phyloP scores from a whole-genome alignment of 2,797 vertebrate genomes.

The Aulostomus chinensis region DNA sequence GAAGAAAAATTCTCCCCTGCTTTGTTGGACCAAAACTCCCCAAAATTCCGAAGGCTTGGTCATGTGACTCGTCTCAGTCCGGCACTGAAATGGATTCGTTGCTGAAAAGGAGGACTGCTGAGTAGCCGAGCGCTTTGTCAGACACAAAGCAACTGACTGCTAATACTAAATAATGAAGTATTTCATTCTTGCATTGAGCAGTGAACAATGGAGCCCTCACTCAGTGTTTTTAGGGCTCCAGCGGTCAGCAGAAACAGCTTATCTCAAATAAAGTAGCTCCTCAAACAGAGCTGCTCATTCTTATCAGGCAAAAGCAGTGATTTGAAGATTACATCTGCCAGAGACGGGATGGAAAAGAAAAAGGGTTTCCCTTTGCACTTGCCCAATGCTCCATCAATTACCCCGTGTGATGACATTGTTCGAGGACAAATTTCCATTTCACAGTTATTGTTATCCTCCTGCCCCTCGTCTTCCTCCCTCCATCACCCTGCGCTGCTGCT shows the following conservation, averaged over 20 bases:
- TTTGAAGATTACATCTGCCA: conserved; percentile 69
- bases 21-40: neutral
- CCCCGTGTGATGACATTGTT: conserved; percentile 72
- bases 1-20: neutral
- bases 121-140: conserved; percentile 40
- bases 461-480: conserved; percentile 16
- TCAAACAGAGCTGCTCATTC: conserved; percentile 50
- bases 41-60: neutral
- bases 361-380: conserved; percentile 25
- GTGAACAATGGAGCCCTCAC: conserved; percentile 69
- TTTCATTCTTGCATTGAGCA: conserved; percentile 45
- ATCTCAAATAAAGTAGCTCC: conserved; percentile 60
- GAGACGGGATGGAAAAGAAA: conserved; percentile 28
- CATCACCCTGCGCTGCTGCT: conserved; percentile 48
- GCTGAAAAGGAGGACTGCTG: conserved; percentile 14
- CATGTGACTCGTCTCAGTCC: conserved; percentile 6
- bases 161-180: conserved; percentile 46
- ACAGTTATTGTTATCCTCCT: conserved; percentile 47
- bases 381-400: conserved; percentile 40
- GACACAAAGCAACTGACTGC: conserved; percentile 20
- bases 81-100: conserved; percentile 13
- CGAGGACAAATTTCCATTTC: conserved; percentile 72
- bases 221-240: conserved; percentile 59
- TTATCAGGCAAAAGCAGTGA: conserved; percentile 64
- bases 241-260: conserved; percentile 75